Conservation (phyloP, 2,113 vertebrate genomes). For the Sinocyclocheilus rhinocerous region DNA sequence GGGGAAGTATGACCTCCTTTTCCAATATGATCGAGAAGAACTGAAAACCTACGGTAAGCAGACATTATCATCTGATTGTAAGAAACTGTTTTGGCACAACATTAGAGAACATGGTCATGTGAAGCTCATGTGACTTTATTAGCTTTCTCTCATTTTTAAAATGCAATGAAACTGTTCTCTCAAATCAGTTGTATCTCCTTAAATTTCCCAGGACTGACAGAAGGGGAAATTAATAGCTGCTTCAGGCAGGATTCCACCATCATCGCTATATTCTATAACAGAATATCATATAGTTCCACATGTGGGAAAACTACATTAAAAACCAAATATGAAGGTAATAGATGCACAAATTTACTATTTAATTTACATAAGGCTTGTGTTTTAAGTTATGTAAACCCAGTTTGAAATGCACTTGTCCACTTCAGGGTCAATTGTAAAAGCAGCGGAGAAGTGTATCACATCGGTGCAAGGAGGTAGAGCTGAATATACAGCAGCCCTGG, state of each 20-base stretch:
- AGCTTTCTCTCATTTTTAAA: background rate
- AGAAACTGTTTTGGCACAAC: background rate
- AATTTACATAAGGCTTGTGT: background rate
- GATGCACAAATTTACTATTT: background rate
- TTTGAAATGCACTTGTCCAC: background rate
- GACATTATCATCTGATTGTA: conserved; percentile 64
- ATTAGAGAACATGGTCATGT: background rate
- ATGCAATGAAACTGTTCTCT: background rate
- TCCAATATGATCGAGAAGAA: conserved; percentile 85
- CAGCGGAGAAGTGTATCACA: conserved; percentile 83
- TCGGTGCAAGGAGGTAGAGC: conserved; percentile 81
- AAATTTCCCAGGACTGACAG: conserved; percentile 76
- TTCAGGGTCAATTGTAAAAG: conserved; percentile 85
- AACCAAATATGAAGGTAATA: conserved; percentile 79
- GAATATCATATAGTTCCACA: conserved; percentile 57
- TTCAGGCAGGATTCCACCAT: conserved; percentile 68
- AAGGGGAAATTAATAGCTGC: conserved; percentile 66
- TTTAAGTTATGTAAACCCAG: background rate
- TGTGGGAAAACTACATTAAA: conserved; percentile 78
- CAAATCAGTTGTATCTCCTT: background rate
- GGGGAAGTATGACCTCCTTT: conserved; percentile 88
- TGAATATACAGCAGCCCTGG: conserved; percentile 81
- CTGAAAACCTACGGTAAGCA: conserved; percentile 81
- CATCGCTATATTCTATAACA: conserved; percentile 73
- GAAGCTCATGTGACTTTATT: background rate